Evolutionary conservation across 2,113 vertebrate genomes (phyloP).

Genomic region (Pterophyllum scalare): DNA sequence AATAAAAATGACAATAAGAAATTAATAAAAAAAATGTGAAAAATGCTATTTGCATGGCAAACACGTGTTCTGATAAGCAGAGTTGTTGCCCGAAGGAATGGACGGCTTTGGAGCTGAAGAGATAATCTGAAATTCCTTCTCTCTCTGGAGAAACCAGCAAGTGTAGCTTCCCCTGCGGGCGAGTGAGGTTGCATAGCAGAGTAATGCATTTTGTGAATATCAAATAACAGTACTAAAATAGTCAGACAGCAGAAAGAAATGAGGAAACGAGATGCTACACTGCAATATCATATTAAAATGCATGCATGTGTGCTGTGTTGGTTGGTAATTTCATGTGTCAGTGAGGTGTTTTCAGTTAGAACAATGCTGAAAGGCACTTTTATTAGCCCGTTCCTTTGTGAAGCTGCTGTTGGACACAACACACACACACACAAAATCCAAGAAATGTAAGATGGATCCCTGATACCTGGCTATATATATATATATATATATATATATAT

Average conservation of each 20-base stretch:
- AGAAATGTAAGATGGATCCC: neutral
- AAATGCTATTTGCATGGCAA: conserved; percentile 67
- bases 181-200: conserved; percentile 18
- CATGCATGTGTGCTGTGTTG: neutral
- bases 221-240: conserved; percentile 54
- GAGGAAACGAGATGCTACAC: neutral
- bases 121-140: conserved; percentile 53
- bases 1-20: neutral
- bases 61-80: conserved; percentile 67
- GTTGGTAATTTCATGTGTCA: neutral
- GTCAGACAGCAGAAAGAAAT: conserved; percentile 28
- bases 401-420: neutral
- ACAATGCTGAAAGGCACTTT: neutral
- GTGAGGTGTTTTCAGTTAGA: neutral
- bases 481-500: too few species aligned
- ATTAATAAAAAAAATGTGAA: neutral
- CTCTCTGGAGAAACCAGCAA: conserved; percentile 46
- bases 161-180: conserved; percentile 29
- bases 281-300: neutral
- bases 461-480: neutral
- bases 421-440: neutral
- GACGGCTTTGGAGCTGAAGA: conserved; percentile 57
- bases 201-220: conserved; percentile 57
- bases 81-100: conserved; percentile 60
- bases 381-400: neutral